Percentiles rank a stretch among this genome's conserved stretches.
These are phyloP conservation scores for Neolamprologus variostigma DNA, from an alignment of 2,113 vertebrate genomes.

Conservation along the genomic window DNA sequence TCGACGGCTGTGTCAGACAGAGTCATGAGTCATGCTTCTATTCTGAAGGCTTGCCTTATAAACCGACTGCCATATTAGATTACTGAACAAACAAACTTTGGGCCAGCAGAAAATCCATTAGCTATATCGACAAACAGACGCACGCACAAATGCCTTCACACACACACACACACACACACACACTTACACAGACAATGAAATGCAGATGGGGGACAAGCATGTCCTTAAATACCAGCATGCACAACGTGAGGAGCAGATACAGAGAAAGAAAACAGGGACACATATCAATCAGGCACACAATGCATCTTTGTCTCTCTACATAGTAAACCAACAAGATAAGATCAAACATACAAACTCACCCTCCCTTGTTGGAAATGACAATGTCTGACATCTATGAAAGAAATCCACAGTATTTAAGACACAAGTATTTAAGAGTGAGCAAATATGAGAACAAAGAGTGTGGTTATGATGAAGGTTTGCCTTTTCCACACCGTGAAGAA, in stretches of 20 bases:
- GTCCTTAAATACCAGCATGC: not conserved
- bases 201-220: not conserved
- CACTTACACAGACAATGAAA: not conserved
- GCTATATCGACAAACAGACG: slow-evolving; percentile 63
- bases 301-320: not conserved
- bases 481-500: not conserved
- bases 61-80: slow-evolving; percentile 52
- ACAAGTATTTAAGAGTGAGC: not conserved
- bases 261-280: not conserved
- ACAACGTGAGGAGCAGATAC: not conserved
- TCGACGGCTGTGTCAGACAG: slow-evolving; percentile 52
- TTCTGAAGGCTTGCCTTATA: slow-evolving; percentile 62
- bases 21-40: slow-evolving; percentile 68
- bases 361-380: not conserved
- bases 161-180: not conserved
- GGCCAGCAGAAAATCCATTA: slow-evolving; percentile 66
- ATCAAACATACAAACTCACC: not conserved
- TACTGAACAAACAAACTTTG: slow-evolving; percentile 69
- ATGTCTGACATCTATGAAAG: not conserved
- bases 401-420: not conserved
- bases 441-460: not conserved
- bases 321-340: not conserved
- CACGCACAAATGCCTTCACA: not conserved
- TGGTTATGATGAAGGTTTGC: not conserved
- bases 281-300: not conserved